Conservation (phyloP, 2,797 vertebrate species). For the Gymnoscopelus microlampas region DNA sequence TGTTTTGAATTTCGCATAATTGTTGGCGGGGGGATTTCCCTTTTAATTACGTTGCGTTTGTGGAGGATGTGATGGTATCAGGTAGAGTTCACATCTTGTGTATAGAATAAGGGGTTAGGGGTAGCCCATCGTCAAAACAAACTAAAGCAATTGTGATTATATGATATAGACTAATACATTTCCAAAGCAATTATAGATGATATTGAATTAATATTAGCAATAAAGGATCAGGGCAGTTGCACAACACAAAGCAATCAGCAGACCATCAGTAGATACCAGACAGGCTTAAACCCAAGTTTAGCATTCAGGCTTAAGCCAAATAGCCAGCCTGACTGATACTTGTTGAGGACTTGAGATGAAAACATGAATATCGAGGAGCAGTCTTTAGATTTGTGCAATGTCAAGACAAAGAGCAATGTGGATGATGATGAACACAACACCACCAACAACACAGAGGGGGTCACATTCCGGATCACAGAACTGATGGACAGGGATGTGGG, state of each 20-base stretch:
- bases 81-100: not conserved
- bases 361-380: conserved; percentile 84
- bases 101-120: not conserved
- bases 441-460: conserved; percentile 67
- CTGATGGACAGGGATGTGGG: conserved; percentile 68
- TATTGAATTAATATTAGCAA: conserved; percentile 4
- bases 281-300: conserved; percentile 30
- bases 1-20: conserved; percentile 16
- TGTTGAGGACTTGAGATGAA: conserved; percentile 76
- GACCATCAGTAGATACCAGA: not conserved
- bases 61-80: conserved; percentile 3
- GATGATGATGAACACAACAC: conserved; percentile 67
- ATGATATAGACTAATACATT: not conserved
- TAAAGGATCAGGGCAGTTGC: conserved; percentile 21
- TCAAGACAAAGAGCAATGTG: conserved; percentile 73
- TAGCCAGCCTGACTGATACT: conserved; percentile 53
- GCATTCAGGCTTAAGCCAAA: conserved; percentile 55
- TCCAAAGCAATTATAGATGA: conserved; percentile 33
- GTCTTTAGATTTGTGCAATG: conserved; percentile 82
- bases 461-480: conserved; percentile 73
- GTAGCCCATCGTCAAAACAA: conserved; percentile 1
- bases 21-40: conserved; percentile 43
- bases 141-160: conserved; percentile 2
- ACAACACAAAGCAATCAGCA: conserved; percentile 6
- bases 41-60: conserved; percentile 34